These are phyloP conservation scores for Nycticryphes semicollaris DNA, from an alignment of 2,113 vertebrate genomes.

Conservation along the genomic window DNA sequence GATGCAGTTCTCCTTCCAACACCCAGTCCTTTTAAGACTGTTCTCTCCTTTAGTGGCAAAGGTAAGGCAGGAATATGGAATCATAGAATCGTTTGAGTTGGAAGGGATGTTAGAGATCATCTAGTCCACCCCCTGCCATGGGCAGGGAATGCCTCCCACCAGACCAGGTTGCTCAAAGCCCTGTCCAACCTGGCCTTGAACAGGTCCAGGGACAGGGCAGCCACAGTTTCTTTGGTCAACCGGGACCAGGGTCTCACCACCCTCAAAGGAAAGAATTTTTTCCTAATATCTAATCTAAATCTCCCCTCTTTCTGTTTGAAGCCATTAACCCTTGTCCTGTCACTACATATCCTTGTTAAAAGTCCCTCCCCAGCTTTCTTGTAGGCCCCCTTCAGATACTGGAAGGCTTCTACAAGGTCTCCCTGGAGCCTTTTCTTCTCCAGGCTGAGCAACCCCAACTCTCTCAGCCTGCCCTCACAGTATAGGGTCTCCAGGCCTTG, in stretches of 20 bases:
- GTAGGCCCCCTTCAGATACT: background rate
- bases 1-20: background rate
- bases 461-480: background rate
- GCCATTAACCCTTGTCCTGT: background rate
- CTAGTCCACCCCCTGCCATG: background rate
- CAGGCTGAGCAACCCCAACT: background rate
- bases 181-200: background rate
- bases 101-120: background rate
- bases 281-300: background rate
- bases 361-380: background rate
- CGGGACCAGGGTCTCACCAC: background rate
- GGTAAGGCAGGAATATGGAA: rapidly evolving
- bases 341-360: background rate
- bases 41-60: background rate
- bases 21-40: background rate
- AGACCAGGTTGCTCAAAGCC: background rate
- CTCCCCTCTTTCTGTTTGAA: background rate
- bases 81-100: background rate
- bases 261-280: background rate
- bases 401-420: background rate
- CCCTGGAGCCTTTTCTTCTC: background rate
- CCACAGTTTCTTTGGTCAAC: background rate
- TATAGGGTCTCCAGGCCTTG: background rate
- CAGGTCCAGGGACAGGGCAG: background rate
- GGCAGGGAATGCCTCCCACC: background rate